A percentile compares a stretch with the other conserved stretches of the same genome.
phyloP scores from a whole-genome alignment of 1,140 invertebrate species.

The Atta cephalotes region DNA sequence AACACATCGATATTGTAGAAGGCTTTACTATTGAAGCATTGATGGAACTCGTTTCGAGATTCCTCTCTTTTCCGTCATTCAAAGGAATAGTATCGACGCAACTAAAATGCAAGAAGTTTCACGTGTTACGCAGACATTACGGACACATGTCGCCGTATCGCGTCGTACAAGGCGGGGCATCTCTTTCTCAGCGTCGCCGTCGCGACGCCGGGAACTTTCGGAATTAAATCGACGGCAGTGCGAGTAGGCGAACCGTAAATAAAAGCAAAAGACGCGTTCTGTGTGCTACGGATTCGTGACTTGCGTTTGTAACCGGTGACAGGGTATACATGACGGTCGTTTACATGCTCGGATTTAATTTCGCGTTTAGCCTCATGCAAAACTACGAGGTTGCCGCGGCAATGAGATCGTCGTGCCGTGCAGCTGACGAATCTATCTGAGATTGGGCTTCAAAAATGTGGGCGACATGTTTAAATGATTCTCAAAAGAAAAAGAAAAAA shows the following conservation, averaged over 20 bases:
- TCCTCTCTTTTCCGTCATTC: neutral
- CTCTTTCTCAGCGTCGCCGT: conserved; percentile 15
- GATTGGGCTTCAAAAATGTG: conserved; percentile 36
- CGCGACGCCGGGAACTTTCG: conserved; percentile 49
- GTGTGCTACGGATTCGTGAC: conserved; percentile 50
- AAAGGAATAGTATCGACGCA: neutral
- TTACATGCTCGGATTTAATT: conserved; percentile 55
- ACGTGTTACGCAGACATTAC: conserved; percentile 51
- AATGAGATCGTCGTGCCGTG: neutral
- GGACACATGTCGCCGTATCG: conserved; percentile 33
- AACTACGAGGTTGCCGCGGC: neutral
- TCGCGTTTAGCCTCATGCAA: conserved; percentile 38
- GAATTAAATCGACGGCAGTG: conserved; percentile 56
- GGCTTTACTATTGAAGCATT: neutral
- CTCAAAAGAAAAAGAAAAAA: neutral
- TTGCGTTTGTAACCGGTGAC: conserved; percentile 43
- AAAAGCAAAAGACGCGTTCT: conserved; percentile 48
- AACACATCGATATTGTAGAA: neutral
- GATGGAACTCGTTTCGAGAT: neutral
- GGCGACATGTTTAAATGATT: conserved; percentile 8
- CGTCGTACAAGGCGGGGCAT: neutral
- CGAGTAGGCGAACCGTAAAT: conserved; percentile 44
- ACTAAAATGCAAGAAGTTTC: conserved; percentile 35
- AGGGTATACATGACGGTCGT: conserved; percentile 15
- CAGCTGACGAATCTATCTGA: conserved; percentile 43